A percentile compares a stretch with the other conserved stretches of the same genome.
Conservation (phyloP, 2,797 vertebrate genomes). For the Trichosurus vulpecula region DNA sequence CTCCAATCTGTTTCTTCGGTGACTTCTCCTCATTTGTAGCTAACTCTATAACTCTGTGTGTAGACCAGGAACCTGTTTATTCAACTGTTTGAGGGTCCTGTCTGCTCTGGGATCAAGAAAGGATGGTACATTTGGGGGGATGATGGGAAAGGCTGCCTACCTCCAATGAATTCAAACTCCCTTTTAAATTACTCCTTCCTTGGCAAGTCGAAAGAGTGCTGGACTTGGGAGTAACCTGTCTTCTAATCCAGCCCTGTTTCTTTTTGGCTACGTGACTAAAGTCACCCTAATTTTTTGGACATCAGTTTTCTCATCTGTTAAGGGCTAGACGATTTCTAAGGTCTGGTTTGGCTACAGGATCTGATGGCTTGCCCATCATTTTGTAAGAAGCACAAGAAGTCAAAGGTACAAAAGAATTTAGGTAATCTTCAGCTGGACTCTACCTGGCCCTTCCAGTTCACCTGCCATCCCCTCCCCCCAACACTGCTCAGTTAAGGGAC, state of each 20-base stretch:
- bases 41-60: too few relatives aligned
- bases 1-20: neutral
- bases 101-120: neutral
- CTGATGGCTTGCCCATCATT: too few relatives aligned
- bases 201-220: neutral
- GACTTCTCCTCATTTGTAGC: neutral
- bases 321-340: neutral
- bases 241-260: neutral
- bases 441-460: too few relatives aligned
- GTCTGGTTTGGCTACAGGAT: neutral
- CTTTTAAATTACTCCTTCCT: neutral
- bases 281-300: neutral
- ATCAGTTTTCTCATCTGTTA: neutral
- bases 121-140: neutral
- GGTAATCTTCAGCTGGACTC: too few relatives aligned
- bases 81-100: neutral
- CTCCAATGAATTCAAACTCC: slow-evolving; percentile 18
- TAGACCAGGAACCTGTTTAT: neutral
- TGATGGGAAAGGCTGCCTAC: neutral
- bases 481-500: too few relatives aligned
- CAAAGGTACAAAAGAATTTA: too few relatives aligned
- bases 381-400: too few relatives aligned
- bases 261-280: neutral
- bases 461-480: too few relatives aligned
- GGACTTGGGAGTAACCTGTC: neutral